Base-by-base conservation (phyloP, 1,140 invertebrate genomes). In the Leptonema lineaticorne region DNA sequence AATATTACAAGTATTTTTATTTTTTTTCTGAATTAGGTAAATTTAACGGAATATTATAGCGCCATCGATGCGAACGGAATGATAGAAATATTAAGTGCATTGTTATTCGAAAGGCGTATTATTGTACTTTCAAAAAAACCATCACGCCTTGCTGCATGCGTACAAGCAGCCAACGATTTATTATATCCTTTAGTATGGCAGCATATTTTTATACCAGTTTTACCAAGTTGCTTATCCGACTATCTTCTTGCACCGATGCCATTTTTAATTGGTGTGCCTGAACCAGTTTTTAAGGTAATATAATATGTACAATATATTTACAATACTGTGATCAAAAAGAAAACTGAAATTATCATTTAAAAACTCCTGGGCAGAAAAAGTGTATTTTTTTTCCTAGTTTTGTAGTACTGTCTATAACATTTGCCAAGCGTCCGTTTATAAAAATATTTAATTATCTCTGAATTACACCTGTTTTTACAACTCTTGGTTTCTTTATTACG, bases 101-200 rank as follows among this genome's bases (percentile, higher is more conserved):
- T 98, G 87, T 82, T 98, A 11, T 90, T 94, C 75, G 96, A 98
- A 80, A 85, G 96, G 63, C 83, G 96, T 33, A 94, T 98, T 68
- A 89, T 97, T 62, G 90, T 98, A 70, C 93, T 90, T 4, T 97
- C 95, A 0, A 90, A 89, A 69, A 90, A 90, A 77, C 82, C 96
- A 63, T 93, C 90, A 73, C 85, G 93, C 66, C 81, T 98, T 45
- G 95, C 93, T 69, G 92, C 95, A 1, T 96, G 95, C 76, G 92
- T 98, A 16, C 94, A 97, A 80, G 94, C 95, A 4, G 92, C 94
- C 6, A 96, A 96, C 77, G 88, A 92, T 66, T 87, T 97, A 28
- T 87, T 98, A 27, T 98, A 97, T 82, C 96, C 96, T 3, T 97
- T 98, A 94, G 90, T 91, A 72, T 98, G 96, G 96, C 96, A 98